These are phyloP conservation scores for Drosophila murphyi DNA, from an alignment of 1,140 invertebrate species.

Conservation along the genomic window DNA sequence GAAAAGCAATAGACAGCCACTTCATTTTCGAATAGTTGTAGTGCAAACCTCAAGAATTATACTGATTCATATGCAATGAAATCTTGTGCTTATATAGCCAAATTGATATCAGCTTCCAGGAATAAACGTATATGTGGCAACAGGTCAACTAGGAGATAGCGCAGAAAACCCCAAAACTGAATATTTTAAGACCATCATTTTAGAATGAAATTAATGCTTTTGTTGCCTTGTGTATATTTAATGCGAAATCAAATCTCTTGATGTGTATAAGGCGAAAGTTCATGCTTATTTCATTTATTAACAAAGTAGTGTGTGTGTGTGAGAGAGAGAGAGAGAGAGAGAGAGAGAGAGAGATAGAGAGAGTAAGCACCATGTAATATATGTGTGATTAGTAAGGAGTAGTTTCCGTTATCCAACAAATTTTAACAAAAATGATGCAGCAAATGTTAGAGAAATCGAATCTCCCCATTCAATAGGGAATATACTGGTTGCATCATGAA, in stretches of 20 bases:
- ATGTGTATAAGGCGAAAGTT: too few species aligned
- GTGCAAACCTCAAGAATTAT: slow-evolving; percentile 11
- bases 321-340: too few species aligned
- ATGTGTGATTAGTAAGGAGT: too few species aligned
- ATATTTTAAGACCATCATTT: neutral
- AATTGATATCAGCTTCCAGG: slow-evolving; percentile 3
- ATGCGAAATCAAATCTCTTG: neutral
- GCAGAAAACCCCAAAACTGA: neutral
- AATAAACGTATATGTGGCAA: neutral
- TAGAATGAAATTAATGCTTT: neutral
- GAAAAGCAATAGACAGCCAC: slow-evolving; percentile 34
- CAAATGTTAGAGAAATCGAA: too few species aligned
- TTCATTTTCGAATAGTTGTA: slow-evolving; percentile 17
- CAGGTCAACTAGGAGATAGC: neutral
- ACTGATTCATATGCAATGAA: slow-evolving; percentile 13
- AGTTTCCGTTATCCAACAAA: too few species aligned
- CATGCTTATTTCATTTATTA: too few species aligned
- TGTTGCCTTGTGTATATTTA: neutral
- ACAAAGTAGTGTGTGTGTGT: too few species aligned
- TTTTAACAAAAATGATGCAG: too few species aligned
- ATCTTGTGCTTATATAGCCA: slow-evolving; percentile 26
- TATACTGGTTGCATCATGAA: too few species aligned
- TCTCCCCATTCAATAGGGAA: too few species aligned
- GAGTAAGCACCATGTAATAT: too few species aligned
- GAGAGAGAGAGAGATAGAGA: too few species aligned